A percentile compares a stretch with the other conserved stretches of the same genome.
phyloP scores from a whole-genome alignment of 2,113 vertebrate species.

The Hyla sarda region DNA sequence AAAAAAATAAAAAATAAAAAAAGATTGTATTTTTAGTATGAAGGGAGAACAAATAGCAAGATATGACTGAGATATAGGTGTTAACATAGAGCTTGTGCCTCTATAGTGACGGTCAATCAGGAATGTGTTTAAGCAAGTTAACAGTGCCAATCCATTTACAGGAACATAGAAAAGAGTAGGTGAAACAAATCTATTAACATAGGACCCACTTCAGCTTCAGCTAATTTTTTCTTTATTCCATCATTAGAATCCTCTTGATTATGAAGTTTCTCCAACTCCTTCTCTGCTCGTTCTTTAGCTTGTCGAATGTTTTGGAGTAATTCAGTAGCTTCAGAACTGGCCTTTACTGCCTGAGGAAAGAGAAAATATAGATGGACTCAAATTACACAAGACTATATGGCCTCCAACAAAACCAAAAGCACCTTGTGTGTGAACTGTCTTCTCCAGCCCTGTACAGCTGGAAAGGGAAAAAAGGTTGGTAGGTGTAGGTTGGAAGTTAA shows the following conservation, averaged over 20 bases:
- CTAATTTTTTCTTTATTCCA: conserved; percentile 90
- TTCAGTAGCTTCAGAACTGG: conserved; percentile 92
- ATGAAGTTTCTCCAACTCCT: conserved; percentile 91
- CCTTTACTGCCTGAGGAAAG: conserved; percentile 85
- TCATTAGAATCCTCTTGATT: conserved; percentile 92
- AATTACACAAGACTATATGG: not conserved
- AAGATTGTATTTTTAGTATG: too few relatives aligned
- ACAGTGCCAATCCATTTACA: not conserved
- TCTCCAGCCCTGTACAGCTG: not conserved
- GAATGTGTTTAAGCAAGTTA: too few relatives aligned
- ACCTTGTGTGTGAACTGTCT: not conserved
- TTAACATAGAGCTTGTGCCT: too few relatives aligned
- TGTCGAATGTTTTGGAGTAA: conserved; percentile 89
- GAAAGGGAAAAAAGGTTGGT: not conserved
- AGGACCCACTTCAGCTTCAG: conserved; percentile 87
- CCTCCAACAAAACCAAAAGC: not conserved
- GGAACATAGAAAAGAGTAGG: not conserved
- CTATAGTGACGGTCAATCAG: too few relatives aligned
- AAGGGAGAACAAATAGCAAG: too few relatives aligned
- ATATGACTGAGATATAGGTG: too few relatives aligned
- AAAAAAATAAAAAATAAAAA: too few relatives aligned
- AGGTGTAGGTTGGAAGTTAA: not conserved
- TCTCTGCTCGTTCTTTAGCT: conserved; percentile 92
- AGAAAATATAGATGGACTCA: not conserved
- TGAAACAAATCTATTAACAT: not conserved